Base-by-base conservation (phyloP, 1,140 invertebrate species). In the Apocrypta bakeri region DNA sequence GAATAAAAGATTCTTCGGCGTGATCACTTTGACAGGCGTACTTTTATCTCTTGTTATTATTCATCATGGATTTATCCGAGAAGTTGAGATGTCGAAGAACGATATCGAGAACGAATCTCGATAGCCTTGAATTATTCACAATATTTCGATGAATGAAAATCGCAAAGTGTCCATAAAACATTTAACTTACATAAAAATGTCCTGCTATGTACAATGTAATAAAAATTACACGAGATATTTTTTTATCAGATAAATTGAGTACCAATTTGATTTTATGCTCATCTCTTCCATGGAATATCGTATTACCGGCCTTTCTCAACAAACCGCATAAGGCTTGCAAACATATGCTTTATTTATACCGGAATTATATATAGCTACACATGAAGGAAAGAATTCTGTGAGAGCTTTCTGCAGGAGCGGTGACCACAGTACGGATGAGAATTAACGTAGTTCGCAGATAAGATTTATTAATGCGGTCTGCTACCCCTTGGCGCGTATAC, bases 401-500 rank as follows among this genome's bases (percentile, higher is more conserved):
- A 64, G n/a, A 37, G 24, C 24, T 25, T n/a, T 64, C 61, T 40
- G 8, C 1, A 31, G 61, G 2, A 31, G 17, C 25, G 29, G 24
- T 21, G 64, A 29, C 25, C 64, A 31, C 25, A 68, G 25, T 2
- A 8, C 64, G 27, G 25, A 14, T 25, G n/a, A n/a, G 48, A n/a
- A 56, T 56, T 56, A 17, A n/a, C 48, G 48, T 56, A 66, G 27
- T 66, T 6, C 63, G 69, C 31, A n/a, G 69, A 71, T 37, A 71
- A 71, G 69, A 71, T 71, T 71, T 71, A 71, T 37, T 71, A 71
- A 71, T 71, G 69, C 69, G 25, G 64, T 56, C 48, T 56, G 48
- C 21, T 56, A 56, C 14, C 48, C 69, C 69, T 56, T 37, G 68
- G 31, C 14, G 48, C 14, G 17, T 17, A 56, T 56, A 29, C 68